Evolutionary conservation across 2,888 invertebrate genomes (phyloP).

Genomic region (Tuberolachnus salignus): DNA sequence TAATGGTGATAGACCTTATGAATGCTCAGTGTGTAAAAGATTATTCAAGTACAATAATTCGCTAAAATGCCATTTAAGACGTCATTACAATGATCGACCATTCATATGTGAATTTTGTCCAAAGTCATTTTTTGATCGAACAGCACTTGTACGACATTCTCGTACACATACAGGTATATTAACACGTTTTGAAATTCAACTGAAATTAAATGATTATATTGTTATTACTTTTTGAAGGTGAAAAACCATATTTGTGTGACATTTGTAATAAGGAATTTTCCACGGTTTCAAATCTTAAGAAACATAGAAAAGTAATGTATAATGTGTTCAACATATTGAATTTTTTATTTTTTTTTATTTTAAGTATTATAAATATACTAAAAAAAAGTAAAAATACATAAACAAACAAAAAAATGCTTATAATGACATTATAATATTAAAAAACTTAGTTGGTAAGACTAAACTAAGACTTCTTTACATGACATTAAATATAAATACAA

Average conservation of each 20-base stretch:
- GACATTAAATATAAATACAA: too few relatives aligned
- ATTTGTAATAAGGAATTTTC: constrained; percentile 41
- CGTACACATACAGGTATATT: constrained; percentile 46
- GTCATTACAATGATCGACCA: constrained; percentile 43
- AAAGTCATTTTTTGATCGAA: constrained; percentile 43
- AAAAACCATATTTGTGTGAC: constrained; percentile 45
- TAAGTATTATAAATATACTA: too few relatives aligned
- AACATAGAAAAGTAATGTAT: constrained; percentile 46
- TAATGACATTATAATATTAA: too few relatives aligned
- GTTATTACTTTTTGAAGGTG: constrained; percentile 18
- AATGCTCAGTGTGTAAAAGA: constrained; percentile 31
- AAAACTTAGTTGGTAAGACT: too few relatives aligned
- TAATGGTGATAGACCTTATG: constrained; percentile 46
- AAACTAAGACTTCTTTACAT: too few relatives aligned
- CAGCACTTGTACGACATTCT: constrained; percentile 41
- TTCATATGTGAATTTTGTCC: constrained; percentile 47
- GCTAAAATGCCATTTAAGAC: constrained; percentile 41
- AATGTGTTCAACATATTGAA: too few relatives aligned
- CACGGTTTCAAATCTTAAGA: constrained; percentile 33
- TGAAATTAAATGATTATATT: not conserved
- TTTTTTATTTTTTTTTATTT: too few relatives aligned
- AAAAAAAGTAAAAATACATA: too few relatives aligned
- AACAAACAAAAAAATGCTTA: too few relatives aligned
- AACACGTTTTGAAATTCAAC: not conserved
- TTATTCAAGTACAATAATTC: constrained; percentile 39